A percentile compares a stretch with the other conserved stretches of the same genome.
Conservation (phyloP, 2,797 vertebrate species). For the Cirrhinus molitorella region DNA sequence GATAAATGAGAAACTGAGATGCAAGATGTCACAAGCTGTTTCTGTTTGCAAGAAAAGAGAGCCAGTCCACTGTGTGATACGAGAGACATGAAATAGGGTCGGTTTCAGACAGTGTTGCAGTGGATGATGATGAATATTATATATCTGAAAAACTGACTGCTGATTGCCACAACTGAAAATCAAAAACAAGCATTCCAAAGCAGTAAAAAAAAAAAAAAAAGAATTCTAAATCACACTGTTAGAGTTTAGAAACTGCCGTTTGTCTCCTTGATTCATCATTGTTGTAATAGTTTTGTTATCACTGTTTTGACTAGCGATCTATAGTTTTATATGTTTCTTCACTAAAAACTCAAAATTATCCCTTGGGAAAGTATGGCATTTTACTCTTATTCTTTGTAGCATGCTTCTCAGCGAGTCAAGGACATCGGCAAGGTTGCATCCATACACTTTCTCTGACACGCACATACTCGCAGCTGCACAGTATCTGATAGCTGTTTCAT, state of each 20-base stretch:
- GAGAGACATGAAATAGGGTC: not conserved
- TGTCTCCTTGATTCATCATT: not conserved
- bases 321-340: conserved; percentile 13
- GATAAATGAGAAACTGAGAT: not conserved
- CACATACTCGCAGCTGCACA: conserved; percentile 7
- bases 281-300: conserved; percentile 9
- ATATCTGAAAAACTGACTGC: not conserved
- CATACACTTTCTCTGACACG: not conserved
- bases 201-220: too few relatives aligned
- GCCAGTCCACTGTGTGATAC: not conserved
- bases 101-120: not conserved
- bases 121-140: not conserved
- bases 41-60: not conserved
- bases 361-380: conserved; percentile 20
- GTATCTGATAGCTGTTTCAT: conserved; percentile 36
- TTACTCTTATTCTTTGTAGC: conserved; percentile 38
- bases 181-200: not conserved
- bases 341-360: not conserved
- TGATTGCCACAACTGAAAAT: not conserved
- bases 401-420: conserved; percentile 25
- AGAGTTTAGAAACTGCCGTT: not conserved
- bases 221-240: not conserved
- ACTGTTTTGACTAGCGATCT: conserved; percentile 10
- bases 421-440: conserved; percentile 34
- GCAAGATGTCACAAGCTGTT: not conserved